These are phyloP conservation scores for Hycleus cichorii DNA, from an alignment of 1,140 invertebrate species.

Conservation along the genomic window DNA sequence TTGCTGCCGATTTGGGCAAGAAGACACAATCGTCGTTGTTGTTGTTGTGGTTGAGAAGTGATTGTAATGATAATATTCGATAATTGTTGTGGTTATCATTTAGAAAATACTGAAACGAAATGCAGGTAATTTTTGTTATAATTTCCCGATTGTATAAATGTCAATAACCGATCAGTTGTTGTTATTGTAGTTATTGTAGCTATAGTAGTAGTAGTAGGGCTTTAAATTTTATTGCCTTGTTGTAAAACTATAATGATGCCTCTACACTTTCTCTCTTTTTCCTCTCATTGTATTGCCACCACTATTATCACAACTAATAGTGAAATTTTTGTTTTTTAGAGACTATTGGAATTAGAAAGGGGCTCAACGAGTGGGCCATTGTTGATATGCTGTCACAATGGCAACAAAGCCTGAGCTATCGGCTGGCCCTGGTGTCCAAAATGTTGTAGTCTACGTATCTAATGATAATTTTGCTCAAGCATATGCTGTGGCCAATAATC, in stretches of 20 bases:
- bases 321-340: slow-evolving; percentile 27
- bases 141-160: slow-evolving; percentile 7
- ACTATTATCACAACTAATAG: too few relatives aligned
- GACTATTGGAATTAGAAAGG: slow-evolving; percentile 33
- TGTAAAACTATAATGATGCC: slow-evolving; percentile 13
- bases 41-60: slow-evolving; percentile 25
- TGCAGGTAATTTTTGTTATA: slow-evolving; percentile 36
- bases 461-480: slow-evolving; percentile 42
- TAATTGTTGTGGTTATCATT: slow-evolving; percentile 21
- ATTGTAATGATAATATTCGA: slow-evolving; percentile 40
- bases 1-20: too few relatives aligned
- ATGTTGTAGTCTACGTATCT: slow-evolving; percentile 46
- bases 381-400: slow-evolving; percentile 42
- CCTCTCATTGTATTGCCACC: slow-evolving; percentile 6
- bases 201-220: slow-evolving; percentile 14
- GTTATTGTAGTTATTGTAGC: slow-evolving; percentile 1
- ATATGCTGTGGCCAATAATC: slow-evolving; percentile 38
- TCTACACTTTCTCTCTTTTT: slow-evolving; percentile 13
- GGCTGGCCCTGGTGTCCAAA: slow-evolving; percentile 38
- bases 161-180: too few relatives aligned
- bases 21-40: slow-evolving; percentile 3
- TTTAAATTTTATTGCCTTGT: slow-evolving; percentile 21
- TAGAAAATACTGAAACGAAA: slow-evolving; percentile 36
- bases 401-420: slow-evolving; percentile 44
- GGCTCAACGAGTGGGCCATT: slow-evolving; percentile 38